Percentiles rank a stretch among this genome's conserved stretches.
phyloP scores from a whole-genome alignment of 64 coral and sea anemone genomes.

The Pocillopora damicornis region DNA sequence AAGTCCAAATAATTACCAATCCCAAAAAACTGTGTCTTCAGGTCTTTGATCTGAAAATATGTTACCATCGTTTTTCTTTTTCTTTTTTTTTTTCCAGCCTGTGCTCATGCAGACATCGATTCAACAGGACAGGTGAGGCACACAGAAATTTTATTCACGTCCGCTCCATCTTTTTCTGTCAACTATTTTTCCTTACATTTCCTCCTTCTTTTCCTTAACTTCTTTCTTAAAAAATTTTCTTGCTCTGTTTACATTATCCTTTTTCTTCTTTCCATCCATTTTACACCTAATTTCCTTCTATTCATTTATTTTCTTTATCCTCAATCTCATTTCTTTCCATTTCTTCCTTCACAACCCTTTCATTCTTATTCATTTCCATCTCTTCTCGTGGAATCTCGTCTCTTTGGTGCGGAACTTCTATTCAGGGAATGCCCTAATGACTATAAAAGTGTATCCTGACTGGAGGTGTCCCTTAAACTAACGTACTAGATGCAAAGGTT shows the following conservation, averaged over 20 bases:
- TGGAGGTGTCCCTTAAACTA: too few relatives aligned
- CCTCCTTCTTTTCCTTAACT: not conserved
- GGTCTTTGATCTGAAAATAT: too few relatives aligned
- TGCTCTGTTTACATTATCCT: not conserved
- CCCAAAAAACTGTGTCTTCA: too few relatives aligned
- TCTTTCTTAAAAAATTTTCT: not conserved
- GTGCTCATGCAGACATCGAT: constrained; percentile 23
- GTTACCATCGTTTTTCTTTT: not conserved
- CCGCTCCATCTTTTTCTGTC: not conserved
- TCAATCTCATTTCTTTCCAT: not conserved
- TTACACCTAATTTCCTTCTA: not conserved
- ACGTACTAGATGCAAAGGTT: too few relatives aligned
- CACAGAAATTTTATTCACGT: not conserved
- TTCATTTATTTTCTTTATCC: not conserved
- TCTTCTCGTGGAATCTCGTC: not conserved
- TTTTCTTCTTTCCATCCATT: too few relatives aligned
- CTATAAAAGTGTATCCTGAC: too few relatives aligned
- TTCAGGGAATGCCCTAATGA: too few relatives aligned
- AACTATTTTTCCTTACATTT: not conserved
- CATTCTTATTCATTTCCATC: not conserved
- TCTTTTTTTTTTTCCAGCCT: not conserved
- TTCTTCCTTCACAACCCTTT: too few relatives aligned
- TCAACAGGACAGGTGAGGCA: not conserved
- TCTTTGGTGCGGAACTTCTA: not conserved
- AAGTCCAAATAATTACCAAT: too few relatives aligned